Evolutionary conservation across 1,140 invertebrate genomes (phyloP).

Genomic region (Ctenoplectra terminalis): DNA sequence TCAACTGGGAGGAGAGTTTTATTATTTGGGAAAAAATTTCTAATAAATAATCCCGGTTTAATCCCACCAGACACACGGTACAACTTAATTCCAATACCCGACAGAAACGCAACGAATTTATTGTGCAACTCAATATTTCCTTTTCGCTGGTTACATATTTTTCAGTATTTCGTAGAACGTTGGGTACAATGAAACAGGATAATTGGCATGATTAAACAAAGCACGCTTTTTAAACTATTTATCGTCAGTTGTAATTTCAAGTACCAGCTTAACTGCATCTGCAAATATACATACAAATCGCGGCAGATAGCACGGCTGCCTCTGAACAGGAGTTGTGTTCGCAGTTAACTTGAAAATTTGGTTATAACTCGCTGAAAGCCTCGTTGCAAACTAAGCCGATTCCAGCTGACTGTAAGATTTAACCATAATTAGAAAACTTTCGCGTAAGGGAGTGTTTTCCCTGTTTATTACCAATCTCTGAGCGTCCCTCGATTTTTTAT

Average conservation of each 20-base stretch:
- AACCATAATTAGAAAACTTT: constrained; percentile 44
- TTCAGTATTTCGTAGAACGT: too few relatives aligned
- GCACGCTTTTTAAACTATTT: neutral
- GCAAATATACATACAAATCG: constrained; percentile 17
- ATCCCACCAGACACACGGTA: too few relatives aligned
- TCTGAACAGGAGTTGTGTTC: neutral
- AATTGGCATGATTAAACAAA: neutral
- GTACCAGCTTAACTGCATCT: neutral
- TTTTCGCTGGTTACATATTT: too few relatives aligned
- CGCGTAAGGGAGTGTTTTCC: neutral
- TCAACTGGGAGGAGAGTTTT: too few relatives aligned
- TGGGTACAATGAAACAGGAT: too few relatives aligned
- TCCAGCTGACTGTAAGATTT: constrained; percentile 19
- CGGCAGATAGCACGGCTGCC: neutral
- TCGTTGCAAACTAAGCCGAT: constrained; percentile 31
- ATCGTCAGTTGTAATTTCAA: neutral
- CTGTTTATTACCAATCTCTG: constrained; percentile 29
- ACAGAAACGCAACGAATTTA: too few relatives aligned
- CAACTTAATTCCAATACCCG: too few relatives aligned
- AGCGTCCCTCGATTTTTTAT: too few relatives aligned
- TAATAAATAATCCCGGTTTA: too few relatives aligned
- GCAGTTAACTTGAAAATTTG: constrained; percentile 29
- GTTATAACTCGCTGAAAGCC: constrained; percentile 24
- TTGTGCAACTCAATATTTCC: too few relatives aligned
- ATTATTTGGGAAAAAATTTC: too few relatives aligned